These are phyloP conservation scores for Brassicogethes aeneus DNA, from an alignment of 2,888 invertebrate genomes.

Conservation along the genomic window DNA sequence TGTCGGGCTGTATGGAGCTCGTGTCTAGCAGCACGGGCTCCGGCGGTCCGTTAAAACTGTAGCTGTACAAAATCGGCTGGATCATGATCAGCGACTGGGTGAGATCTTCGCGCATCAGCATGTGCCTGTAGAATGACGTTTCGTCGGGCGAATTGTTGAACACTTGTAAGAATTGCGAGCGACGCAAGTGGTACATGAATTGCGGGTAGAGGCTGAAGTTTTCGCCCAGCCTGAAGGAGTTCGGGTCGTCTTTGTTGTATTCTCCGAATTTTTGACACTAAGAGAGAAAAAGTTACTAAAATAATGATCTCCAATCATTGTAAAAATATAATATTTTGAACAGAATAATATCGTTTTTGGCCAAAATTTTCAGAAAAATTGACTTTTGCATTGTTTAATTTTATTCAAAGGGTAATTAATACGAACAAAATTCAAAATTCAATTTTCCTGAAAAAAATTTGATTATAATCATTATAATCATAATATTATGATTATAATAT, in stretches of 20 bases:
- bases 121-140: constrained; percentile 97
- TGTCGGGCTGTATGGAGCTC: constrained; percentile 93
- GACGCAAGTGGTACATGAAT: constrained; percentile 97
- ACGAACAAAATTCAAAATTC: no score
- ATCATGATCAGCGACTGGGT: constrained; percentile 99
- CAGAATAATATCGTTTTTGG: no score
- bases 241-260: constrained; percentile 94
- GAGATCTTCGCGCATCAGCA: constrained; percentile 94
- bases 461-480: no score
- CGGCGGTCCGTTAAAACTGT: constrained; percentile 95
- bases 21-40: constrained; percentile 97
- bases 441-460: no score
- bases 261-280: constrained; percentile 99
- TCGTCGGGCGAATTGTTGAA: constrained; percentile 99
- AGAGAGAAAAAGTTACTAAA: constrained; percentile 26
- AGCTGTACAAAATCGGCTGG: constrained; percentile 97
- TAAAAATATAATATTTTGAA: no score
- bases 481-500: no score
- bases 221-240: constrained; percentile 89
- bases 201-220: constrained; percentile 98
- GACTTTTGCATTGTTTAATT: no score
- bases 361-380: no score
- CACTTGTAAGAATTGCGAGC: constrained; percentile 98
- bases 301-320: constrained; percentile 5
- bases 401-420: no score